These are phyloP conservation scores for Habroteleia sp. DNA, from an alignment of 2,888 invertebrate genomes.

Conservation along the genomic window DNA sequence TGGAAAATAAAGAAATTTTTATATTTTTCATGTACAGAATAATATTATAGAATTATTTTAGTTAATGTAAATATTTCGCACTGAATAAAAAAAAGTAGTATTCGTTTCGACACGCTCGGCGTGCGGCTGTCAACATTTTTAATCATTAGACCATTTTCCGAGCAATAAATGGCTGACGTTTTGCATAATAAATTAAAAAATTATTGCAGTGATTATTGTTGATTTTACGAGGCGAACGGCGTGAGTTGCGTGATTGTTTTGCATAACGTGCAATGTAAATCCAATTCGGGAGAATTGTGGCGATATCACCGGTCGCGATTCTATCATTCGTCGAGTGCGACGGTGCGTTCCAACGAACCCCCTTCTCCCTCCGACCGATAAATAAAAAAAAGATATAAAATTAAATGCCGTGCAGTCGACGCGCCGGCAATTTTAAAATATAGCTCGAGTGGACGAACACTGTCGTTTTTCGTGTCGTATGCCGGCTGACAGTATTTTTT, in stretches of 20 bases:
- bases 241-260: conserved; percentile 48
- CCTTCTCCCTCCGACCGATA: conserved; percentile 61
- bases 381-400: conserved; percentile 63
- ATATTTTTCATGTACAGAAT: too few relatives aligned
- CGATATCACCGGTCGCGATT: conserved; percentile 64
- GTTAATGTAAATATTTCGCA: not conserved
- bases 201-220: conserved; percentile 49
- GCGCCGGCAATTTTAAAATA: conserved; percentile 65
- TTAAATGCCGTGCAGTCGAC: conserved; percentile 64
- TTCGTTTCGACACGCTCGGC: not conserved
- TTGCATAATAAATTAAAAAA: conserved; percentile 46
- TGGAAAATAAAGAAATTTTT: too few relatives aligned
- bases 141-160: conserved; percentile 16
- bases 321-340: conserved; percentile 66
- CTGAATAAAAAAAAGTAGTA: conserved; percentile 1
- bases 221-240: conserved; percentile 48
- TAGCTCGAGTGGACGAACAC: conserved; percentile 33
- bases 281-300: conserved; percentile 58
- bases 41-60: too few relatives aligned
- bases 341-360: conserved; percentile 60
- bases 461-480: conserved; percentile 64
- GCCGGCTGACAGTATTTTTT: conserved; percentile 61
- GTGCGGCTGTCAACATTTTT: conserved; percentile 9
- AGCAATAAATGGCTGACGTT: conserved; percentile 14
- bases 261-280: conserved; percentile 56